Conservation (phyloP, 2,888 invertebrate genomes). For the Euzetes globulus region DNA sequence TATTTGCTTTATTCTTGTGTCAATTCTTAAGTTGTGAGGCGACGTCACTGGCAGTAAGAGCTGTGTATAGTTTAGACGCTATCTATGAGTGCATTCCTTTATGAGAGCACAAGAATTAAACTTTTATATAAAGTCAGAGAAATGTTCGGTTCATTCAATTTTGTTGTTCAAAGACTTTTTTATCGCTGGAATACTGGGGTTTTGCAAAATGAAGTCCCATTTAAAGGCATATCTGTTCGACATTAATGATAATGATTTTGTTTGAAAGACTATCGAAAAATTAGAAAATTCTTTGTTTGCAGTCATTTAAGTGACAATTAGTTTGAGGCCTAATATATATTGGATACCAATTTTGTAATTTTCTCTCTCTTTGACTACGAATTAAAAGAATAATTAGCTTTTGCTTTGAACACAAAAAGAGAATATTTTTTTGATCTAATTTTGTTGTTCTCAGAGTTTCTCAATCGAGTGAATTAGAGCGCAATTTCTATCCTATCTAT, state of each 20-base stretch:
- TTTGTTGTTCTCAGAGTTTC: slow-evolving; percentile 11
- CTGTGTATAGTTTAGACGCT: not conserved
- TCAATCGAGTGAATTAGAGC: slow-evolving; percentile 28
- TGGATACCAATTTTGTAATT: not conserved
- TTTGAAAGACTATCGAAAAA: not conserved
- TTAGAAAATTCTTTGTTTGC: not conserved
- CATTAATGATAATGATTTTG: slow-evolving; percentile 4
- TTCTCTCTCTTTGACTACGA: not conserved
- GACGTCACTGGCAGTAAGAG: not conserved
- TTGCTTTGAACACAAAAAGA: not conserved
- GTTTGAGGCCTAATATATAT: not conserved
- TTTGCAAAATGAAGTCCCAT: slow-evolving; percentile 4
- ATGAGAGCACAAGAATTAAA: slow-evolving; percentile 12
- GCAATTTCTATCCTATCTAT: not conserved
- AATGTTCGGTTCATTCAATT: slow-evolving; percentile 15
- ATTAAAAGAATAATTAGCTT: not conserved
- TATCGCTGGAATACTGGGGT: not conserved
- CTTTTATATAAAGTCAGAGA: slow-evolving; percentile 9
- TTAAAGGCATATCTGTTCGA: not conserved
- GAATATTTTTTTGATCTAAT: slow-evolving; percentile 16
- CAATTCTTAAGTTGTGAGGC: not conserved
- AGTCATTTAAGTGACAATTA: not conserved
- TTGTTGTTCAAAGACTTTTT: slow-evolving; percentile 10
- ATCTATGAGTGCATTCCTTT: slow-evolving; percentile 22
- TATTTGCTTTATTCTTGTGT: not conserved